Conservation (phyloP, 2,888 invertebrate species). For the Tinea pellionella region DNA sequence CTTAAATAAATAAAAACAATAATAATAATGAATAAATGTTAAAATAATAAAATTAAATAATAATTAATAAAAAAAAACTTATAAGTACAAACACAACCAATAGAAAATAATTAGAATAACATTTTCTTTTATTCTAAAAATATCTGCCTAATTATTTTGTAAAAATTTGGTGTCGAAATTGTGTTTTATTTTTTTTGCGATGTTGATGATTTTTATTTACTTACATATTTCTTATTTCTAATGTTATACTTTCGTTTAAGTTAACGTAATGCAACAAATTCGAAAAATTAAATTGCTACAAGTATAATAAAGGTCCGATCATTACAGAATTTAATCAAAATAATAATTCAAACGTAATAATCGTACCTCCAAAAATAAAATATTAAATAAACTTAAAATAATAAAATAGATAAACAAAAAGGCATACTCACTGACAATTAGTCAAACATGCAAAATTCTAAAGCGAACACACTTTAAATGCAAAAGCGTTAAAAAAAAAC, state of each 20-base stretch:
- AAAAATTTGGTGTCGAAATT: neutral
- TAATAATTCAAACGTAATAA: neutral
- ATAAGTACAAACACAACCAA: conserved; percentile 72
- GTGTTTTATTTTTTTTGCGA: neutral
- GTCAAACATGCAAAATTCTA: conserved; percentile 58
- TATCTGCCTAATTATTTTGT: neutral
- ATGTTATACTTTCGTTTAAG: neutral
- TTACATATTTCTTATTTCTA: neutral
- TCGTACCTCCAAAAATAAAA: neutral
- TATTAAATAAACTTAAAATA: neutral
- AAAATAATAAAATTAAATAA: conserved; percentile 34
- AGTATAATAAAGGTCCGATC: neutral
- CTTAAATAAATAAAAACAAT: conserved; percentile 25
- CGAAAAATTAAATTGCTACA: neutral
- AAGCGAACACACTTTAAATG: conserved; percentile 67
- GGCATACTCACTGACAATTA: conserved; percentile 64
- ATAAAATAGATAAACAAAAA: conserved; percentile 41
- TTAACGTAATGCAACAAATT: neutral
- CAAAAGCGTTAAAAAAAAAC: conserved; percentile 59
- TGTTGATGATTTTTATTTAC: neutral
- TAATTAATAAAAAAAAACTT: conserved; percentile 36
- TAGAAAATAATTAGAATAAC: conserved; percentile 44
- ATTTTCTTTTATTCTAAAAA: conserved; percentile 25
- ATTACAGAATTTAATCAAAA: neutral
- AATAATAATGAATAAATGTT: conserved; percentile 23